These are phyloP conservation scores for Phyllotreta cruciferae DNA, from an alignment of 2,888 invertebrate genomes.

Conservation along the genomic window DNA sequence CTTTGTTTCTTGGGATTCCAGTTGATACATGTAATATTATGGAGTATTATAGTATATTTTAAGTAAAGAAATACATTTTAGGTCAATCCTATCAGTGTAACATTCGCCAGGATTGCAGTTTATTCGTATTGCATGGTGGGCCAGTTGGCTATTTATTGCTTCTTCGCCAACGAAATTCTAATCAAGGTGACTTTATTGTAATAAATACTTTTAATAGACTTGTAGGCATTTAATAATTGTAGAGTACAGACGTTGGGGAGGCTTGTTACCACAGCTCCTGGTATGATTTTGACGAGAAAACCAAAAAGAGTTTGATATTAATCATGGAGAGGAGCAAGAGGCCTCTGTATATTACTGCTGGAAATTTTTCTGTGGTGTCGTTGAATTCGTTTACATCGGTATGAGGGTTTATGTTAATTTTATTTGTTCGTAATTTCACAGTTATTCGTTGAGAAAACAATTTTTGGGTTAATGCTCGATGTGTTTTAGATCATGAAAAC, in stretches of 20 bases:
- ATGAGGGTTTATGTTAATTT: not conserved
- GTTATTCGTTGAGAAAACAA: not conserved
- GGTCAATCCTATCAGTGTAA: not conserved
- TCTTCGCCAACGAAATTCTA: slow-evolving; percentile 8
- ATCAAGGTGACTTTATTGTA: not conserved
- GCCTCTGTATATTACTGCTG: slow-evolving; percentile 1
- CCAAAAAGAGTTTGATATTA: not conserved
- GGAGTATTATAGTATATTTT: not conserved
- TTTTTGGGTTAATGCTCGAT: too few species aligned
- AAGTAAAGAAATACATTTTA: slow-evolving; percentile 3
- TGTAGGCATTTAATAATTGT: not conserved
- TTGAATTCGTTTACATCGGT: slow-evolving; percentile 9
- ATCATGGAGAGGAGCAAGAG: slow-evolving; percentile 15
- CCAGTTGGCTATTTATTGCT: slow-evolving; percentile 4
- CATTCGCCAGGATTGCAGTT: not conserved
- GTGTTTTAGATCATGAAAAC: slow-evolving; percentile 6
- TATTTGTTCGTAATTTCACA: not conserved
- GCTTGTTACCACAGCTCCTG: slow-evolving; percentile 5
- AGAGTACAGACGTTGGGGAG: slow-evolving; percentile 8
- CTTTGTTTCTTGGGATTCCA: slow-evolving; percentile 7
- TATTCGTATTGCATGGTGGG: not conserved
- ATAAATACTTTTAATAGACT: not conserved
- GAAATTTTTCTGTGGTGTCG: slow-evolving; percentile 4
- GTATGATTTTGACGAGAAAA: not conserved
- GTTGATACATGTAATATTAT: not conserved